Percentiles rank a stretch among this genome's conserved stretches.
These are phyloP conservation scores for Sarcophaga peregrina DNA, from an alignment of 1,140 invertebrate species.

Conservation along the genomic window DNA sequence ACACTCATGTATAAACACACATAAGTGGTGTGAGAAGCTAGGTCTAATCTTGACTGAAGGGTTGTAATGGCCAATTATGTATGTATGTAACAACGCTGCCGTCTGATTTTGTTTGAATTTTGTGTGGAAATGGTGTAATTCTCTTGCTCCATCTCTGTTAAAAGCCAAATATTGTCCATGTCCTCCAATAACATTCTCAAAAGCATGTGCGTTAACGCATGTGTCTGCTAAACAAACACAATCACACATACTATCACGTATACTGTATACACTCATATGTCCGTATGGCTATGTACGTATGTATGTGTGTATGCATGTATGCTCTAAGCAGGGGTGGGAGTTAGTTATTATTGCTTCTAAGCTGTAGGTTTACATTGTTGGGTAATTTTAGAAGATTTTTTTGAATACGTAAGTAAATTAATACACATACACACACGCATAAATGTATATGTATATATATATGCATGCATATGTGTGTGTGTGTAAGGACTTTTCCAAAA, in stretches of 20 bases:
- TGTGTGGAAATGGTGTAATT: too few relatives aligned
- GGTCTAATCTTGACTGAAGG: too few relatives aligned
- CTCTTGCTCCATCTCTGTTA: background rate
- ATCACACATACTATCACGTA: too few relatives aligned
- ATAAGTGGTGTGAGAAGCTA: too few relatives aligned
- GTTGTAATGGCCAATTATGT: too few relatives aligned
- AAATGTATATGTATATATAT: too few relatives aligned
- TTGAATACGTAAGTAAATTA: constrained; percentile 1
- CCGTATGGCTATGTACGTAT: background rate
- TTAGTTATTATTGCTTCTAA: constrained; percentile 5
- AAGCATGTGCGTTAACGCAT: constrained; percentile 20
- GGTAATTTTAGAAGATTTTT: background rate
- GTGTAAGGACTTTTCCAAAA: background rate
- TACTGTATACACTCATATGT: too few relatives aligned
- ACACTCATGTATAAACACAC: too few relatives aligned
- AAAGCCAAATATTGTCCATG: constrained; percentile 33
- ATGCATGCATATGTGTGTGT: background rate
- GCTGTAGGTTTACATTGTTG: background rate
- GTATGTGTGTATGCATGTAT: background rate
- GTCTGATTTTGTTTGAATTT: too few relatives aligned
- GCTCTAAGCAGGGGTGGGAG: background rate
- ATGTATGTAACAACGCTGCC: too few relatives aligned
- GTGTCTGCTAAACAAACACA: background rate
- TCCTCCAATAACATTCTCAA: background rate
- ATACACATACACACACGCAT: background rate